phyloP scores from a whole-genome alignment of 1,140 invertebrate genomes.

The Rhopalosiphum maidis region DNA sequence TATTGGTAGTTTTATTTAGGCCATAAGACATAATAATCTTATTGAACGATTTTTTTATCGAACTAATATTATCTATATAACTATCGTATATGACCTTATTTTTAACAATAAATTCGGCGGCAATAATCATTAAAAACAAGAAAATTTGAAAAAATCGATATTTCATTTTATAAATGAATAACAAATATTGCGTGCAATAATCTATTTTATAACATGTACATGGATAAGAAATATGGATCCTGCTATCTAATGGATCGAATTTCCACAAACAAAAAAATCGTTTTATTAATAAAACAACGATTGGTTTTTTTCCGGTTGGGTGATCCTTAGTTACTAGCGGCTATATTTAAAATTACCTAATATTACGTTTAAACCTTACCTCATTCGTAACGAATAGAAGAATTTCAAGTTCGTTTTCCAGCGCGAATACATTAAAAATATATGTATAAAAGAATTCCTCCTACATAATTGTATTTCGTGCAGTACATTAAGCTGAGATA shows the following conservation, averaged over 20 bases:
- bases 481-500: not conserved
- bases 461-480: not conserved
- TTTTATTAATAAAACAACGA: not conserved
- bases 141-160: not conserved
- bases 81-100: not conserved
- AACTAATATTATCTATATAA: not conserved
- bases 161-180: not conserved
- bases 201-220: not conserved
- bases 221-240: not conserved
- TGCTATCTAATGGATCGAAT: not conserved
- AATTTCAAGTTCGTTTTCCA: not conserved
- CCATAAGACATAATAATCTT: not conserved
- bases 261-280: not conserved
- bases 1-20: too few relatives aligned
- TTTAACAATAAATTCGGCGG: not conserved
- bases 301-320: not conserved
- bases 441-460: not conserved
- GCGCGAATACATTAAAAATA: not conserved
- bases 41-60: not conserved
- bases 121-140: not conserved
- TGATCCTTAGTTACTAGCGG: not conserved
- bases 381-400: not conserved
- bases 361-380: not conserved
- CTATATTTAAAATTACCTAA: not conserved
- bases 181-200: not conserved